Percentiles rank a stretch among this genome's conserved stretches.
phyloP scores from a whole-genome alignment of 2,113 vertebrate genomes.

The Pionites leucogaster region DNA sequence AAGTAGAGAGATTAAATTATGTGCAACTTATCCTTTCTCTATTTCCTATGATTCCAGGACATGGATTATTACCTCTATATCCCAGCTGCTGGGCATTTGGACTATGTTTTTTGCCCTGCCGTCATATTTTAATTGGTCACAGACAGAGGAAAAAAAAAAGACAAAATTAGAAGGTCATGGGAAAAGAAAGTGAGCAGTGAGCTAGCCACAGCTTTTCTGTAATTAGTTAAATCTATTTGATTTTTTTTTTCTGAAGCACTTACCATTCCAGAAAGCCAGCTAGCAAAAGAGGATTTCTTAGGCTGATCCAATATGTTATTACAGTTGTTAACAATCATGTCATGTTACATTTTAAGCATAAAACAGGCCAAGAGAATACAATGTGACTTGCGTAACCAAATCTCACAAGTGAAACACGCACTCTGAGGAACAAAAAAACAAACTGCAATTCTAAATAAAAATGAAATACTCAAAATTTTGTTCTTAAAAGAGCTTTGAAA shows the following conservation, averaged over 20 bases:
- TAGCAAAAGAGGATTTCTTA: conserved; percentile 1
- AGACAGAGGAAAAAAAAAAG: not conserved
- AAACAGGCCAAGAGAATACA: conserved; percentile 45
- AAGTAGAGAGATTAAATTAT: not conserved
- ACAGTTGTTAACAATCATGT: conserved; percentile 32
- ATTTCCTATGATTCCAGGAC: not conserved
- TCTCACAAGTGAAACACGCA: conserved; percentile 37
- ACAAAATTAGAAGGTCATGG: conserved; percentile 45
- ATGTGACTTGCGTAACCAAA: conserved; percentile 52
- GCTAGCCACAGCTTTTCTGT: conserved; percentile 22
- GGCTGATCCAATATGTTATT: conserved; percentile 20
- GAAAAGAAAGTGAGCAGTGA: conserved; percentile 18
- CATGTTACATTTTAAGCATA: conserved; percentile 35
- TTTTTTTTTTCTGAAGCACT: not conserved
- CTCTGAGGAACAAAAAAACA: conserved; percentile 27
- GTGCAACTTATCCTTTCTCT: not conserved
- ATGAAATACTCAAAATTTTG: conserved; percentile 34
- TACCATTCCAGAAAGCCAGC: conserved; percentile 30
- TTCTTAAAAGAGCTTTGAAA: conserved; percentile 40
- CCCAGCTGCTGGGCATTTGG: conserved; percentile 25
- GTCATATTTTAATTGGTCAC: not conserved
- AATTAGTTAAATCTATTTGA: conserved; percentile 22
- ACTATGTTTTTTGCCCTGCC: not conserved
- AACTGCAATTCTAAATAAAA: conserved; percentile 40
- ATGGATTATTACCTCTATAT: not conserved